A percentile compares a stretch with the other conserved stretches of the same genome.
Conservation (phyloP, 1,140 invertebrate species). For the Brachionus angularis region DNA sequence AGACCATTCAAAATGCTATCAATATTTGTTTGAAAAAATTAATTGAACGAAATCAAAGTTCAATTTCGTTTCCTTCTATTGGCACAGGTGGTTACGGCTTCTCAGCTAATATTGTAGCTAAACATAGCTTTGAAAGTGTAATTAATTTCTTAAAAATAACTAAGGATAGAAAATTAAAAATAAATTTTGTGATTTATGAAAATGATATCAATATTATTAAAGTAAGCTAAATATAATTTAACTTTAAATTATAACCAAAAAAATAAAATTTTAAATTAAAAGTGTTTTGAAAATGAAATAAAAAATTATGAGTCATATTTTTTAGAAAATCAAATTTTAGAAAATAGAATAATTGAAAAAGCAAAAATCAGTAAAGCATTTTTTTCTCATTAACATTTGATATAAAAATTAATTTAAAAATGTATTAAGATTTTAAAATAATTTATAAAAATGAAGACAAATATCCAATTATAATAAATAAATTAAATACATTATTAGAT, state of each 20-base stretch:
- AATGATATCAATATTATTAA: background rate
- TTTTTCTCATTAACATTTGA: no score
- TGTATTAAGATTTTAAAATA: no score
- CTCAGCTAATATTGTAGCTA: background rate
- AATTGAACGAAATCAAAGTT: background rate
- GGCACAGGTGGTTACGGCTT: constrained; percentile 9
- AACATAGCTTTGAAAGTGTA: background rate
- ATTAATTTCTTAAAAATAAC: background rate
- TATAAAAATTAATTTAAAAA: no score
- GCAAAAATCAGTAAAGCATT: no score
- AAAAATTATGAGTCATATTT: no score
- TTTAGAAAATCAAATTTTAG: no score
- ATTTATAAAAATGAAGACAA: no score
- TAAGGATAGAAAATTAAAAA: background rate
- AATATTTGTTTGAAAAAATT: background rate
- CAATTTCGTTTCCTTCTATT: constrained; percentile 2
- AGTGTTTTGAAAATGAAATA: no score
- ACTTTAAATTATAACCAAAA: background rate
- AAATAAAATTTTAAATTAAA: background rate
- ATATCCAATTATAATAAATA: no score
- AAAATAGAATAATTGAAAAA: no score
- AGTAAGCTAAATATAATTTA: background rate
- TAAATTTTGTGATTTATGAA: constrained; percentile 13
- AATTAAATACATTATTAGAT: no score
- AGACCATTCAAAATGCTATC: background rate